phyloP scores from a whole-genome alignment of 2,888 invertebrate species.

The Xanthia togata region DNA sequence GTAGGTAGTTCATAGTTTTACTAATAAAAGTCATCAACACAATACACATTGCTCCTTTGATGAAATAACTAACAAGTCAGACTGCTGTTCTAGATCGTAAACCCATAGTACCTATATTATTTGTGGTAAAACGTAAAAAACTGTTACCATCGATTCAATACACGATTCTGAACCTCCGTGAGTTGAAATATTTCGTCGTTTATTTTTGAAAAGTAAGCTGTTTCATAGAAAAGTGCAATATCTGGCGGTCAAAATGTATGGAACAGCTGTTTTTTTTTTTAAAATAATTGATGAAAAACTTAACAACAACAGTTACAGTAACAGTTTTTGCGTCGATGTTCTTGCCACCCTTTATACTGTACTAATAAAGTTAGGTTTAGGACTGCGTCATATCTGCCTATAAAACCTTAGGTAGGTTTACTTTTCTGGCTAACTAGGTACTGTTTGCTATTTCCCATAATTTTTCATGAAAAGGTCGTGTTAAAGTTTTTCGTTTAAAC shows the following conservation, averaged over 20 bases:
- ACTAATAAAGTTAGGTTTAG: conserved; percentile 30
- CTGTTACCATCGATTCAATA: too few species aligned
- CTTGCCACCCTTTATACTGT: too few species aligned
- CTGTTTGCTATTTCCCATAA: conserved; percentile 35
- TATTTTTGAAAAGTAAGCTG: too few species aligned
- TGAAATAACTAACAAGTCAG: conserved; percentile 6
- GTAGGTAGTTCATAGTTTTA: neutral
- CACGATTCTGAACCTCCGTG: too few species aligned
- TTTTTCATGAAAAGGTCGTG: conserved; percentile 44
- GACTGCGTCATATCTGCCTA: conserved; percentile 25
- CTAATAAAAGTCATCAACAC: conserved; percentile 14
- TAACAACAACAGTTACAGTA: too few species aligned
- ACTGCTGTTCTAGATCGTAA: conserved; percentile 16
- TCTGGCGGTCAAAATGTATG: too few species aligned
- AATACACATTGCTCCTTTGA: conserved; percentile 3
- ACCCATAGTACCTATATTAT: neutral
- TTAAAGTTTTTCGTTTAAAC: conserved; percentile 25
- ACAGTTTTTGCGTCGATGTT: too few species aligned
- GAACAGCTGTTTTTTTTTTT: too few species aligned
- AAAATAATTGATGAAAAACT: too few species aligned
- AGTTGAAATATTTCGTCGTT: too few species aligned
- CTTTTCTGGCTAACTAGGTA: conserved; percentile 47
- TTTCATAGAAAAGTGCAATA: too few species aligned
- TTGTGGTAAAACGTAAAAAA: conserved; percentile 18
- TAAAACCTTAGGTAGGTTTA: conserved; percentile 38